A percentile compares a stretch with the other conserved stretches of the same genome.
Evolutionary conservation across 2,888 invertebrate genomes (phyloP).

Genomic region (Empis livida): DNA sequence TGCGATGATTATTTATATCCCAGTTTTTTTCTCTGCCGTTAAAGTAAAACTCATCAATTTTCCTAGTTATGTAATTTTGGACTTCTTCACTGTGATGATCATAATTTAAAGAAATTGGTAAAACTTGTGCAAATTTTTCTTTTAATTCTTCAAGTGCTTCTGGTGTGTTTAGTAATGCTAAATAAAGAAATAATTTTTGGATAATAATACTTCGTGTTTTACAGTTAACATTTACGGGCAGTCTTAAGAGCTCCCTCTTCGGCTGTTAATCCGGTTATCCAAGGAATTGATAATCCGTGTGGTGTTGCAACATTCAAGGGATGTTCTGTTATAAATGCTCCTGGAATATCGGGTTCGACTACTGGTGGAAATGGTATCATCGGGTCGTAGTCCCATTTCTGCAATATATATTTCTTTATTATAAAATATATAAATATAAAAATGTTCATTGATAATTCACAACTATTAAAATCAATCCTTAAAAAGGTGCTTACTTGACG

Average conservation of each 20-base stretch:
- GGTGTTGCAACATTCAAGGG: conserved; percentile 36
- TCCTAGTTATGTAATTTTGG: conserved; percentile 37
- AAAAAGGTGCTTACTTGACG: too few species aligned
- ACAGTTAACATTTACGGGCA: conserved; percentile 32
- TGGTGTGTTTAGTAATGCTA: conserved; percentile 33
- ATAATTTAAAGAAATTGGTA: conserved; percentile 48
- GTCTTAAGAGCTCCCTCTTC: conserved; percentile 61
- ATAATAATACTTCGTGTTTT: not conserved
- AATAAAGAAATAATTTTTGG: not conserved
- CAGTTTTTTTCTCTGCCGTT: conserved; percentile 31
- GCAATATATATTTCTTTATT: not conserved
- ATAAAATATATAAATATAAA: too few species aligned
- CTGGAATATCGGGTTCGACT: conserved; percentile 52
- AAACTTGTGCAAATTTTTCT: conserved; percentile 41
- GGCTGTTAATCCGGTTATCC: conserved; percentile 60
- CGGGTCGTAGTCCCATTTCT: conserved; percentile 66
- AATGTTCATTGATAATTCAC: too few species aligned
- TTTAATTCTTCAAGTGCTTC: conserved; percentile 42
- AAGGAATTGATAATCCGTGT: conserved; percentile 40
- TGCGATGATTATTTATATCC: conserved; percentile 36
- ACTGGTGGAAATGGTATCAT: conserved; percentile 71
- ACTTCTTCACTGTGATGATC: conserved; percentile 40
- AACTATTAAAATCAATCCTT: too few species aligned
- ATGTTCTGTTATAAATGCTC: conserved; percentile 53
- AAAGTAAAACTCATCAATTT: conserved; percentile 46